Conservation (phyloP, 2,113 vertebrate genomes). For the Dicentrarchus labrax region DNA sequence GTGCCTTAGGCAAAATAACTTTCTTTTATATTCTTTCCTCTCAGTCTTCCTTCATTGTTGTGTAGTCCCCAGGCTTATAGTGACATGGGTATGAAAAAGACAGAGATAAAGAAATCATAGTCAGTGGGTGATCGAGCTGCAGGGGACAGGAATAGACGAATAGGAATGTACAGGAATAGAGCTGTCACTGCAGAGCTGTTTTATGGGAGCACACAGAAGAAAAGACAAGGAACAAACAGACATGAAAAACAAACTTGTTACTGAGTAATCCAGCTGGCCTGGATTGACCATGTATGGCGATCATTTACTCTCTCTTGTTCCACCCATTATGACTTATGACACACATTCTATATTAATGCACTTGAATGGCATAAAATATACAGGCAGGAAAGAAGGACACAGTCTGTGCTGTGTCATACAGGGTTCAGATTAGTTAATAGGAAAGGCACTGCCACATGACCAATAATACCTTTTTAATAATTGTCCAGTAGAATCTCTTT, state of each 20-base stretch:
- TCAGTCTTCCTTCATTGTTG: neutral
- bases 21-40: neutral
- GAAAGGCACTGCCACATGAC: neutral
- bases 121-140: conserved; percentile 10
- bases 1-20: neutral
- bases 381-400: neutral
- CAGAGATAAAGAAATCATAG: conserved; percentile 19
- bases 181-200: conserved; percentile 20
- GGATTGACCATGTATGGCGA: neutral
- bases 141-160: conserved; percentile 8
- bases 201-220: neutral
- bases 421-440: neutral
- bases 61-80: conserved; percentile 1
- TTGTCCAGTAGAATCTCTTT: neutral
- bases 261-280: neutral
- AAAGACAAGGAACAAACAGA: neutral
- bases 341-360: neutral
- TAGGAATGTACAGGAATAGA: conserved; percentile 29
- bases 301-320: neutral
- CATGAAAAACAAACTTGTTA: conserved; percentile 2
- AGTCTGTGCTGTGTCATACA: no score
- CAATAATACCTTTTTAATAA: neutral
- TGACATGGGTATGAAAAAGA: conserved; percentile 23
- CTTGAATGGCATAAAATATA: neutral
- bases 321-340: neutral